These are phyloP conservation scores for Pagetopsis macropterus DNA, from an alignment of 2,797 vertebrate species.

Conservation along the genomic window DNA sequence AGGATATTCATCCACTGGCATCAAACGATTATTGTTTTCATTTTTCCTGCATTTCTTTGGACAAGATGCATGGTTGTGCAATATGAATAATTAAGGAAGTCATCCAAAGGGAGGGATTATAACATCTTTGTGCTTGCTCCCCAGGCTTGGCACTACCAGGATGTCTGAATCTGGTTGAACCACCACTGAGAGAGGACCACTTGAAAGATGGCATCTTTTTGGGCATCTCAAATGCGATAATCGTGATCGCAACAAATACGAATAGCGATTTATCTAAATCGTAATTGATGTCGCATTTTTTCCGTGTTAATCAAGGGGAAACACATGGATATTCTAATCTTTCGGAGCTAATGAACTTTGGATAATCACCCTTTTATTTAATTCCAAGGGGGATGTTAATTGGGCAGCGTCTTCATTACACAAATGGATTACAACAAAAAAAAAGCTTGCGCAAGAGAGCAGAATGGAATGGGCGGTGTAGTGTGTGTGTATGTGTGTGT, in stretches of 20 bases:
- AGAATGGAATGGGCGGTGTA: slow-evolving; percentile 78
- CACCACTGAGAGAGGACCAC: slow-evolving; percentile 83
- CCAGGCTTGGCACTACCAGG: slow-evolving; percentile 82
- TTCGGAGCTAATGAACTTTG: slow-evolving; percentile 96
- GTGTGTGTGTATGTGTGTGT: slow-evolving; percentile 66
- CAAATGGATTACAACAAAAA: slow-evolving; percentile 98
- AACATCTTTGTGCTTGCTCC: slow-evolving; percentile 84
- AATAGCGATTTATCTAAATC: slow-evolving; percentile 78
- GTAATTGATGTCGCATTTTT: slow-evolving; percentile 73
- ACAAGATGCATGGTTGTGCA: slow-evolving; percentile 84
- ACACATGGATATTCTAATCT: slow-evolving; percentile 87
- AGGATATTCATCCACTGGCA: slow-evolving; percentile 74
- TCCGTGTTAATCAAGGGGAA: slow-evolving; percentile 86
- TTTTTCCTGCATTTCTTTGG: slow-evolving; percentile 81
- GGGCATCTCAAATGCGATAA: slow-evolving; percentile 80
- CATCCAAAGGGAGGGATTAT: slow-evolving; percentile 90
- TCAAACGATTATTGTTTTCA: slow-evolving; percentile 65
- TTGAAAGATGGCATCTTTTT: slow-evolving; percentile 93
- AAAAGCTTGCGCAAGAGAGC: slow-evolving; percentile 72
- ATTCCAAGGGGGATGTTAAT: slow-evolving; percentile 91
- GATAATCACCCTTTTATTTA: slow-evolving; percentile 91
- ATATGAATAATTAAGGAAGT: slow-evolving; percentile 93
- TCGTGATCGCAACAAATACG: slow-evolving; percentile 70
- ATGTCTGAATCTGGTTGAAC: slow-evolving; percentile 78
- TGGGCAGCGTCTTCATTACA: slow-evolving; percentile 91